Conservation (phyloP, 2,888 invertebrate genomes). For the Trissolcus brochymenae region DNA sequence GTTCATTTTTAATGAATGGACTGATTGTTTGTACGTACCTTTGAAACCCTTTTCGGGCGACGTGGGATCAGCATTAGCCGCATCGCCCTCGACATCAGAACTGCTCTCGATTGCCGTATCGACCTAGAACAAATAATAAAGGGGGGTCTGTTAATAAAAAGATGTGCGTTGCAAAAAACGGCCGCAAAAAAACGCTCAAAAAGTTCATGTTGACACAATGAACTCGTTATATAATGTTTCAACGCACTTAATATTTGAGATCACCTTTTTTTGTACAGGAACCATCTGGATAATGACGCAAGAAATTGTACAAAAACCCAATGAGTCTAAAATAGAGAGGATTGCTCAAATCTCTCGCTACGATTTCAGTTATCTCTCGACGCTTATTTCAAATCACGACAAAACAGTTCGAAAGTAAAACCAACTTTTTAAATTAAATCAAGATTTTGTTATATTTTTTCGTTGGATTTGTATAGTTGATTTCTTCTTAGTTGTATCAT, state of each 20-base stretch:
- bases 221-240: conserved; percentile 51
- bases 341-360: conserved; percentile 21
- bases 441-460: no score
- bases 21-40: conserved; percentile 61
- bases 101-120: conserved; percentile 71
- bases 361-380: conserved; percentile 26
- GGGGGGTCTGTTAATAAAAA: conserved; percentile 40
- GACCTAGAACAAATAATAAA: conserved; percentile 67
- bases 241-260: conserved; percentile 50
- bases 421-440: no score
- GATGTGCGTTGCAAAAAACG: conserved; percentile 20
- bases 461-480: no score
- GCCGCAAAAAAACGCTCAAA: conserved; percentile 34
- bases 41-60: conserved; percentile 74
- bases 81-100: conserved; percentile 68
- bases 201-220: conserved; percentile 52
- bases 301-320: conserved; percentile 45
- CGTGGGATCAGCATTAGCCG: conserved; percentile 64
- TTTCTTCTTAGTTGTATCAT: no score
- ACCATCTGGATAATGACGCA: conserved; percentile 54
- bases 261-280: conserved; percentile 35
- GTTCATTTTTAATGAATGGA: neutral
- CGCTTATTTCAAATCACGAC: neutral
- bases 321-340: conserved; percentile 38
- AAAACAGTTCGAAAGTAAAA: neutral